Percentiles rank a stretch among this genome's conserved stretches.
Evolutionary conservation across 2,113 vertebrate genomes (phyloP).

Genomic region (Pelusios castaneus): DNA sequence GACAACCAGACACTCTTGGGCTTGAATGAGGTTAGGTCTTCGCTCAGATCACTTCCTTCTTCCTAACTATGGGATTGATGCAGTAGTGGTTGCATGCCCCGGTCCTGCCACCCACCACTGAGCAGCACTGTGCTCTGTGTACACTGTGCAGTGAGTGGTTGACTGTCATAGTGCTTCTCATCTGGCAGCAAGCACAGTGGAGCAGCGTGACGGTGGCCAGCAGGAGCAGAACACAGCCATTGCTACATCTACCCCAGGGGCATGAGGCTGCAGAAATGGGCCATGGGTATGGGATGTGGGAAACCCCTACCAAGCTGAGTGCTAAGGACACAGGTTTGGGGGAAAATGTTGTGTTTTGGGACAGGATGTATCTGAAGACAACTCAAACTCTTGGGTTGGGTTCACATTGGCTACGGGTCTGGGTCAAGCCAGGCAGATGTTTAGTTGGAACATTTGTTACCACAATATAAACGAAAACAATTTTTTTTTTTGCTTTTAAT

Average conservation of each 20-base stretch:
- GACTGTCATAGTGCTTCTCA: neutral
- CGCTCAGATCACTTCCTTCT: neutral
- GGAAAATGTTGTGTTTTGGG: neutral
- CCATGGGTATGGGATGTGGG: neutral
- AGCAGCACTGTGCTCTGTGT: neutral
- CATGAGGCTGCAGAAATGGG: no score
- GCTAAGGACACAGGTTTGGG: neutral
- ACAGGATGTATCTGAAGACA: neutral
- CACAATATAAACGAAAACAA: slow-evolving; percentile 50
- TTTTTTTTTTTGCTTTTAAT: slow-evolving; percentile 31
- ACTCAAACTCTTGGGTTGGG: neutral
- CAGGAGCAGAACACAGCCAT: neutral
- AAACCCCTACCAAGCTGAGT: neutral
- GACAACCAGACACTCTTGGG: neutral
- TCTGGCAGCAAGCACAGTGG: neutral
- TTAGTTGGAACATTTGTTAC: neutral
- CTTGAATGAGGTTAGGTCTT: neutral
- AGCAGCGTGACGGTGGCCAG: neutral
- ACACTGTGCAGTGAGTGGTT: neutral
- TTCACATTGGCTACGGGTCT: neutral
- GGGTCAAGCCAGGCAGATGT: neutral
- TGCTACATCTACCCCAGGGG: neutral
- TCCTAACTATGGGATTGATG: neutral
- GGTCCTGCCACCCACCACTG: neutral
- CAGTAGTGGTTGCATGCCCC: neutral